Conservation (phyloP, 2,888 invertebrate genomes). For the Trichacis sp. region DNA sequence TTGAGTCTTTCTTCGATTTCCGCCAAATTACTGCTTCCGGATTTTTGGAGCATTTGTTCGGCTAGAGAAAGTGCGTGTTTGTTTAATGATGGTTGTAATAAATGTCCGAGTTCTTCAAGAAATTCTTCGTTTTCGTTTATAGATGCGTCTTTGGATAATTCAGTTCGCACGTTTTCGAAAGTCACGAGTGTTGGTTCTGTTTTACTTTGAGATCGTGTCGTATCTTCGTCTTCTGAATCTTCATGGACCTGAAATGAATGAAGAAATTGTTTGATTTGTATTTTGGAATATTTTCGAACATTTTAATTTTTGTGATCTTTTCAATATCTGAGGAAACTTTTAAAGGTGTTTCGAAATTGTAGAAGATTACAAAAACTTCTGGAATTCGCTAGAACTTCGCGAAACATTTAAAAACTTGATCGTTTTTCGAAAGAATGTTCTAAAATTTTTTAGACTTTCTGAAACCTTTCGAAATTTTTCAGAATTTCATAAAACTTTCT, state of each 20-base stretch:
- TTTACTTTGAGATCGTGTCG: slow-evolving; percentile 52
- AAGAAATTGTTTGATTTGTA: no score
- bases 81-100: slow-evolving; percentile 80
- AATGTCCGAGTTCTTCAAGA: slow-evolving; percentile 76
- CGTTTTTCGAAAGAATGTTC: no score
- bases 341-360: no score
- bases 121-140: slow-evolving; percentile 81
- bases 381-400: no score
- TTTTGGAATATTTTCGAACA: no score
- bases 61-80: slow-evolving; percentile 77
- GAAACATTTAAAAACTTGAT: no score
- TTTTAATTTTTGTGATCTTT: no score
- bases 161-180: slow-evolving; percentile 76
- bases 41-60: slow-evolving; percentile 80
- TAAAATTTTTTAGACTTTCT: no score
- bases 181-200: slow-evolving; percentile 77
- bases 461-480: no score
- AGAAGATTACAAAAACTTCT: no score
- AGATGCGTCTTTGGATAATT: slow-evolving; percentile 71
- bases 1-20: slow-evolving; percentile 82
- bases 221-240: slow-evolving; percentile 78
- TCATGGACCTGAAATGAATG: slow-evolving; percentile 72
- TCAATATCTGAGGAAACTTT: no score
- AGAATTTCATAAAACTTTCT: no score
- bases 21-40: slow-evolving; percentile 63